These are phyloP conservation scores for Saccostrea glomerata DNA, from an alignment of 1,140 invertebrate species.

Conservation along the genomic window DNA sequence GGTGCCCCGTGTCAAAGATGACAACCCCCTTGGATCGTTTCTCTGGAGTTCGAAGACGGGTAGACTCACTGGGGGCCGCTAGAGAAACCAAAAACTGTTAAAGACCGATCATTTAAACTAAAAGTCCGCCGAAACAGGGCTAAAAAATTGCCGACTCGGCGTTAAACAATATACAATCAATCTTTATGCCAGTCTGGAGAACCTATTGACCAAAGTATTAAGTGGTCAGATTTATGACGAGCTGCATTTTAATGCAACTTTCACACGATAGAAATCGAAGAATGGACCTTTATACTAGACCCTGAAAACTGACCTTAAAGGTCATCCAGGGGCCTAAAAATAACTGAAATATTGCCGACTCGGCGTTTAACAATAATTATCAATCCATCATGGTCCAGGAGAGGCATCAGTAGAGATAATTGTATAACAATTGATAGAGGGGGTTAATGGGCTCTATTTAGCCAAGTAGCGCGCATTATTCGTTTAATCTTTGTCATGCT, in stretches of 20 bases:
- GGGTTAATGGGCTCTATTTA: not conserved
- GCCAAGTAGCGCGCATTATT: not conserved
- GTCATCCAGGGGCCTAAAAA: not conserved
- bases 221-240: constrained; percentile 9
- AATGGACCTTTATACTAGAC: not conserved
- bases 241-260: not conserved
- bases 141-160: too few relatives aligned
- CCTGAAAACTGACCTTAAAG: not conserved
- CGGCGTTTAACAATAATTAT: too few relatives aligned
- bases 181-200: constrained; percentile 25
- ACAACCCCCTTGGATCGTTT: too few relatives aligned
- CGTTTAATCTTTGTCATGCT: not conserved
- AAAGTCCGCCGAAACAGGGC: too few relatives aligned
- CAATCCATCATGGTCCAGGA: not conserved
- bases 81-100: too few relatives aligned
- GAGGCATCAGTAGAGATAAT: not conserved
- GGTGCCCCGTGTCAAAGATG: too few relatives aligned
- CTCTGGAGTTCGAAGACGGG: too few relatives aligned
- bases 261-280: not conserved
- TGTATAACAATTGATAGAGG: not conserved
- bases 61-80: too few relatives aligned
- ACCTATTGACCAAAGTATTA: constrained; percentile 17
- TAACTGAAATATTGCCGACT: too few relatives aligned
- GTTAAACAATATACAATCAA: too few relatives aligned
- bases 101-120: too few relatives aligned